Evolutionary conservation across 2,888 invertebrate genomes (phyloP).

Genomic region (Diaprepes abbreviatus): DNA sequence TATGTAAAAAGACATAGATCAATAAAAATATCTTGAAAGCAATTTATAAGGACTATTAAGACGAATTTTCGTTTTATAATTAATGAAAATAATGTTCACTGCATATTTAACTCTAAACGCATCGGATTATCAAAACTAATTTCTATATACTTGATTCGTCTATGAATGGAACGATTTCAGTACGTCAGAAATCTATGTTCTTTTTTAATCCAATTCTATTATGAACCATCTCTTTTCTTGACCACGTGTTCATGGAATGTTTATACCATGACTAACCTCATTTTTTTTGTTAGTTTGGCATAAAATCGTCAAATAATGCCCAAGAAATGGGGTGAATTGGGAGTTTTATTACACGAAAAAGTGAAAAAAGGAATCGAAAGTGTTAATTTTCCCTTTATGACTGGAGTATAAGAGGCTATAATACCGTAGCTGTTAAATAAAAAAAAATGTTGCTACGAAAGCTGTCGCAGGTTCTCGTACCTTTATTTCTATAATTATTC

Average conservation of each 20-base stretch:
- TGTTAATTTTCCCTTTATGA: conserved; percentile 73
- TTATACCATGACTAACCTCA: conserved; percentile 1
- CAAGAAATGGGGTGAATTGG: conserved; percentile 69
- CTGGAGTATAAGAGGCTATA: conserved; percentile 84
- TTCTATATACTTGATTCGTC: too few species aligned
- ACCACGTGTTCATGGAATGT: background rate
- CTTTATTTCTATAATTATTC: too few species aligned
- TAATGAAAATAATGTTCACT: background rate
- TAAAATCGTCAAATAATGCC: too few species aligned
- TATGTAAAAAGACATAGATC: too few species aligned
- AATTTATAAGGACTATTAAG: too few species aligned
- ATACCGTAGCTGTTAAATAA: conserved; percentile 89
- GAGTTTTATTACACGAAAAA: conserved; percentile 65
- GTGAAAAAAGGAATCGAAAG: conserved; percentile 69
- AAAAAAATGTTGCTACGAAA: conserved; percentile 98
- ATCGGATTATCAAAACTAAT: background rate
- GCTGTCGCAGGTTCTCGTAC: conserved; percentile 94
- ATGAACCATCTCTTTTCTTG: background rate
- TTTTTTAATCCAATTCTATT: background rate
- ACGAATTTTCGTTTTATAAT: too few species aligned
- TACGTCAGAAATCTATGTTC: background rate
- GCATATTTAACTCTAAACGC: background rate
- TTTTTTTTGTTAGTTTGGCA: background rate
- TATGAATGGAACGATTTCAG: too few species aligned
- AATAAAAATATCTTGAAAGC: too few species aligned